Base-by-base conservation (phyloP, 2,888 invertebrate genomes). In the Caenorhabditis afra region DNA sequence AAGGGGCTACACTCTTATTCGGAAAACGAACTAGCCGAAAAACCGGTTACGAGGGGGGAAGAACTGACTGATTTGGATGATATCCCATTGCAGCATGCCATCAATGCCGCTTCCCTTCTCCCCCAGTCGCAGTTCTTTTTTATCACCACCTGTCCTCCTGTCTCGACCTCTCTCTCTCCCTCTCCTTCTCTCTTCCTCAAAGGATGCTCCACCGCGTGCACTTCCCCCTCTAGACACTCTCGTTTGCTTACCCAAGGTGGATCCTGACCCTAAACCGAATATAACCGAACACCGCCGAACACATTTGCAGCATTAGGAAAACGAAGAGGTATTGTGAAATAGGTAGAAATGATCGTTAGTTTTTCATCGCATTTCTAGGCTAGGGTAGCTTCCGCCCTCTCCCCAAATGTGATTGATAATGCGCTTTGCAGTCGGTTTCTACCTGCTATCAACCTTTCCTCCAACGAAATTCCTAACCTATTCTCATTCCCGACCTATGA, bases 351-450 rank as follows among this genome's bases (percentile, higher is more conserved):
- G 29, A 7, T 29, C 29, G 3, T 29, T 7, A 29, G 29, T 29
- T 29, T 29, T 29, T 7, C 29, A 7, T 29, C 29, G 3, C 29
- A 29, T 29, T 29, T 29, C 29, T 29, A 29, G 29, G 29, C 4
- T 7, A 18, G 55, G 18, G 39, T 57, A 44, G 47, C 61, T 49
- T 61, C 47, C 47, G 61, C 35, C n/a, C n/a, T n/a, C n/a, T n/a
- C n/a, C n/a, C n/a, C n/a, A n/a, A n/a, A 49, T 22, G 49, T 62
- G 62, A 62, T 62, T 62, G 62, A 62, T 62, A 62, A 62, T 50
- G 39, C 62, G 62, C 50, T 49, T 62, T 62, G 61, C 61, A 61
- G 61, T 47, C 61, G 45, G 61, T 61, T 49, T 18, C 39, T 39
- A 14, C 35, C 29, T 11, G 37, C 10, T 29, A 29, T 49, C 18